A percentile compares a stretch with the other conserved stretches of the same genome.
phyloP scores from a whole-genome alignment of 2,113 vertebrate species.

The Chelonoidis abingdonii region DNA sequence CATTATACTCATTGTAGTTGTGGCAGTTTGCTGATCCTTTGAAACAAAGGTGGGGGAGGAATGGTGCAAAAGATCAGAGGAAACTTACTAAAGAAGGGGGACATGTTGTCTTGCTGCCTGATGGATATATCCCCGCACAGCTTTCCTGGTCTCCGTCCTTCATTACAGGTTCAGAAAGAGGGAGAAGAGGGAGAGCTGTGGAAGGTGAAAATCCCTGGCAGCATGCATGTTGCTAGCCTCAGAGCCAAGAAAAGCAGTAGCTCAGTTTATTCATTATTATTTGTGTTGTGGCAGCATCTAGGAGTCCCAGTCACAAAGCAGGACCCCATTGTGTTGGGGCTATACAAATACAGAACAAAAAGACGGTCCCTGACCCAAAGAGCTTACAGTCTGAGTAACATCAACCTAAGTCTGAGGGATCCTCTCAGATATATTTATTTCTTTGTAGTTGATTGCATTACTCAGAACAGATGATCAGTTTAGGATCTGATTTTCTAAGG shows the following conservation, averaged over 20 bases:
- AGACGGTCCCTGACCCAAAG: slow-evolving; percentile 13
- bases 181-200: neutral
- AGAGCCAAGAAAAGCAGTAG: slow-evolving; percentile 17
- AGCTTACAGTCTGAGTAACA: neutral
- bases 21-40: neutral
- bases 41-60: neutral
- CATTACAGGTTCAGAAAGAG: slow-evolving; percentile 12
- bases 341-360: neutral
- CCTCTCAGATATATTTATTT: neutral
- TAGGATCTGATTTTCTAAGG: neutral
- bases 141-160: neutral
- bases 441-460: neutral
- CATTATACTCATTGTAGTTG: neutral
- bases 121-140: slow-evolving; percentile 20
- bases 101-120: slow-evolving; percentile 33
- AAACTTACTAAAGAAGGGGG: neutral
- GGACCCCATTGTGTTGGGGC: neutral
- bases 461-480: neutral
- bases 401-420: fast-evolving
- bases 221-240: neutral
- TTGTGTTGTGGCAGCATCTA: neutral
- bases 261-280: neutral
- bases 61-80: neutral
- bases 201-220: neutral
- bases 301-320: neutral